Evolutionary conservation across 2,797 vertebrate genomes (phyloP), one percentile per base, ranked within the genome.

Genomic region (Pristis pectinata): DNA sequence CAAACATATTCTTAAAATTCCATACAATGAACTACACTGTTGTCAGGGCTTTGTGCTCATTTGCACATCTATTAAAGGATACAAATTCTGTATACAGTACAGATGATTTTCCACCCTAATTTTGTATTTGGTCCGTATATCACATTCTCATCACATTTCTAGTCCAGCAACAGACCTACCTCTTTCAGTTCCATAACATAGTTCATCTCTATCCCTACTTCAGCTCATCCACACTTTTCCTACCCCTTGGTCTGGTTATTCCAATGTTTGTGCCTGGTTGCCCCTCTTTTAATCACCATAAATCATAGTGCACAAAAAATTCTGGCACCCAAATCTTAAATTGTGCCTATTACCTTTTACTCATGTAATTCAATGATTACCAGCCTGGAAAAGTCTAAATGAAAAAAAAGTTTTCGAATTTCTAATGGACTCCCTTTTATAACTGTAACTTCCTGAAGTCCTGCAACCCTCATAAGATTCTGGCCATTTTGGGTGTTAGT

Each of bases 1-100:
- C n/a, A 67, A 91, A 91, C 2, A 24, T 41, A 91, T 64, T 59
- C 91, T 67, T 91, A 64, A 49, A 91, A 91, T 91, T 91, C 34
- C 15, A 41, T 61, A 64, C n/a, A 17, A 61, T 61, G 15, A 64
- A 34, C 34, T 61, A 59, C 59, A 5, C 85, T 3, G 22, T 27
- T 10, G 5, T 89, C 13, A 56, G 1, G 15, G 56, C 30, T 87
- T 6, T 56, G 24, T 56, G 56, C 11, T 59, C 10, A 91, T 64
- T 64, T 64, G 15, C 59, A 64, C 37, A 64, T 91, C 24, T 1
- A 34, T 61, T 89, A 41, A 59, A 89, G 59, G 34, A 67, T 64
- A 91, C 87, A 91, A 37, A 41, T 6, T 24, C 82, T 67, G 19
- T 24, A 22, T 67, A 22, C 17, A 91, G 67, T 30, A 9, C 87